Conservation (phyloP, 64 coral and sea anemone species). For the Porites lutea region DNA sequence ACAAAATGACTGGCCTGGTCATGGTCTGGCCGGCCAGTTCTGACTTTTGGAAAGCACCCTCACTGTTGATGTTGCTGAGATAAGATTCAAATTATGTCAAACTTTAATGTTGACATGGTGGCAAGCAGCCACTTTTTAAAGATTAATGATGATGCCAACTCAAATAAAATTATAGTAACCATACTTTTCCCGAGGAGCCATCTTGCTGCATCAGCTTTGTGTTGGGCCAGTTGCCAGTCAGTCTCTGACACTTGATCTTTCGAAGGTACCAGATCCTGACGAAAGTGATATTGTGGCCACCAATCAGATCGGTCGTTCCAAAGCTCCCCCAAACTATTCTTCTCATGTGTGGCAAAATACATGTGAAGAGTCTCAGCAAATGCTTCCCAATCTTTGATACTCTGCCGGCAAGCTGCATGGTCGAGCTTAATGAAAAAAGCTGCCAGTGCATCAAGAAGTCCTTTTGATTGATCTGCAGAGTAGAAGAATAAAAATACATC, state of each 20-base stretch:
- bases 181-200: constrained; percentile 71
- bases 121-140: too few species aligned
- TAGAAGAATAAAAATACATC: neutral
- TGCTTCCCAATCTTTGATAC: constrained; percentile 49
- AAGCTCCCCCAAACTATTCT: constrained; percentile 4
- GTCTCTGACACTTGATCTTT: constrained; percentile 7
- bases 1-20: too few species aligned
- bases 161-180: neutral
- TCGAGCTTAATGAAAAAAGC: constrained; percentile 93
- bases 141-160: too few species aligned
- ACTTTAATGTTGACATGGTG: too few species aligned
- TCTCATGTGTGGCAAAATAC: neutral
- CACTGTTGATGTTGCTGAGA: too few species aligned
- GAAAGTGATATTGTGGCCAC: constrained; percentile 94
- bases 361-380: constrained; percentile 16
- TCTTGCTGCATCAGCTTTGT: constrained; percentile 68
- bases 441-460: constrained; percentile 26
- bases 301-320: constrained; percentile 83
- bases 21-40: too few species aligned
- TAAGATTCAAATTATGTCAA: too few species aligned
- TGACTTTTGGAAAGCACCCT: too few species aligned
- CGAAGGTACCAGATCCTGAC: constrained; percentile 19
- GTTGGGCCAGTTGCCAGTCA: constrained; percentile 26
- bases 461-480: constrained; percentile 34
- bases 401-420: constrained; percentile 62